Percentiles rank a stretch among this genome's conserved stretches.
These are phyloP conservation scores for Pomatorhinus ruficollis DNA, from an alignment of 2,113 vertebrate species.

Conservation along the genomic window DNA sequence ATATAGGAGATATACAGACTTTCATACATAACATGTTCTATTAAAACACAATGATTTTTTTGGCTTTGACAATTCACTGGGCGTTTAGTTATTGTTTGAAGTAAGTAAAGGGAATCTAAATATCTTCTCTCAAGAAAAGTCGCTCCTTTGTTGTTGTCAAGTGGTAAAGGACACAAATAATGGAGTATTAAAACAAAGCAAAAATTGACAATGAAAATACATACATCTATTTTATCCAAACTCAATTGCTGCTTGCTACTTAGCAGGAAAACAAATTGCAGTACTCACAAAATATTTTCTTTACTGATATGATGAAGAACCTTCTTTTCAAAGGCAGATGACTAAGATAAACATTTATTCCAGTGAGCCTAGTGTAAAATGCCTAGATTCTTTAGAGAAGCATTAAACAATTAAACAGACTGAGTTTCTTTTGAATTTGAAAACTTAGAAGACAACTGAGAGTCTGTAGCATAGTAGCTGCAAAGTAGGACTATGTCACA, in stretches of 20 bases:
- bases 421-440: not conserved
- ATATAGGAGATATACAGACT: not conserved
- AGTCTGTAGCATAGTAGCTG: not conserved
- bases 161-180: not conserved
- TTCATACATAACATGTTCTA: not conserved
- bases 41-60: not conserved
- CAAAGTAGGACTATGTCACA: not conserved
- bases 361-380: not conserved
- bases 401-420: not conserved
- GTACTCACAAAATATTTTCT: not conserved
- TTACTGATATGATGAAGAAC: not conserved
- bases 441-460: not conserved
- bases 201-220: not conserved
- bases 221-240: not conserved
- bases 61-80: not conserved
- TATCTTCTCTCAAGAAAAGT: not conserved
- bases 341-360: not conserved
- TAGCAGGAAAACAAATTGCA: not conserved
- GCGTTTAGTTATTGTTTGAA: not conserved
- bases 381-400: not conserved
- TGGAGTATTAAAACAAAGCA: not conserved
- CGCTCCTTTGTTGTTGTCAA: not conserved
- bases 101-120: not conserved
- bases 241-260: not conserved
- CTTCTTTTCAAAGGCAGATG: not conserved